Evolutionary conservation across 2,113 vertebrate species (phyloP).

Genomic region (Sinocyclocheilus anophthalmus): DNA sequence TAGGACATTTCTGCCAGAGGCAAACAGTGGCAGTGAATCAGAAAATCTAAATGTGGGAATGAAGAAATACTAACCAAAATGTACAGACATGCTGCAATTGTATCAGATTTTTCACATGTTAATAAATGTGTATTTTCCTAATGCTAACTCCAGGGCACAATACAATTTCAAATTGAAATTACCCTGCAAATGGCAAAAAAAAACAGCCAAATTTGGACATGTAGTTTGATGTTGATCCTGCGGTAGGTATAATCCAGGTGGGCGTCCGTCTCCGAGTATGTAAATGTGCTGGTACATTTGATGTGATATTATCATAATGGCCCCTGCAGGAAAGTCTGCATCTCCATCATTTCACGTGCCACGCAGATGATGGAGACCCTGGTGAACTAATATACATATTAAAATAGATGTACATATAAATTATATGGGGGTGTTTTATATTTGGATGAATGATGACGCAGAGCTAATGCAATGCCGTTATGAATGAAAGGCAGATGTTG

Average conservation of each 20-base stretch:
- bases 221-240: conserved; percentile 10
- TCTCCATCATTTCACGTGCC: conserved; percentile 34
- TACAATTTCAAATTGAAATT: background rate
- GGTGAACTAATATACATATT: conserved; percentile 53
- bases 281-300: conserved; percentile 36
- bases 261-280: conserved; percentile 23
- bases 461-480: conserved; percentile 11
- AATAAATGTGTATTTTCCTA: background rate
- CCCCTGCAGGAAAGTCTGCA: conserved; percentile 40
- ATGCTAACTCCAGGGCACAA: conserved; percentile 33
- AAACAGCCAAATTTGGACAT: background rate
- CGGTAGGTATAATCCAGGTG: conserved; percentile 43
- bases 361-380: conserved; percentile 32
- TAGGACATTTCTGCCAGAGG: conserved; percentile 62
- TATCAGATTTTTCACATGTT: background rate
- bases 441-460: conserved; percentile 24
- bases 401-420: conserved; percentile 54
- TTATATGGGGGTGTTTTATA: conserved; percentile 38
- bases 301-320: conserved; percentile 52
- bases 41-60: conserved; percentile 40
- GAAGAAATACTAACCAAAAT: conserved; percentile 9
- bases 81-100: background rate
- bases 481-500: conserved; percentile 20
- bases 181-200: background rate
- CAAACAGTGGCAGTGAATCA: conserved; percentile 64